Evolutionary conservation across 2,888 invertebrate species (phyloP).

Genomic region (Busseola fusca): DNA sequence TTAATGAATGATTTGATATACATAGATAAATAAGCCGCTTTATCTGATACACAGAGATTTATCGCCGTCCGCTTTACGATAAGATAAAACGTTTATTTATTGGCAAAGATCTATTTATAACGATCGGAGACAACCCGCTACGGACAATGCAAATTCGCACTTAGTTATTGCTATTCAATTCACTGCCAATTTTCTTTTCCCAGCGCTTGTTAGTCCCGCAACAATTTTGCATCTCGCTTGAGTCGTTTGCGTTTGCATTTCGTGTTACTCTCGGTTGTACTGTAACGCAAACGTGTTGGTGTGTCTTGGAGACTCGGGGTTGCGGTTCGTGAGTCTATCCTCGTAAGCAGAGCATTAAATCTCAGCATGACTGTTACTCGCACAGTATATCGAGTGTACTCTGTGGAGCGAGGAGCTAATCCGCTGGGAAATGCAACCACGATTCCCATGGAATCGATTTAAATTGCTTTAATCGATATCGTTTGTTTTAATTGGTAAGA

Average conservation of each 20-base stretch:
- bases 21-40: conserved; percentile 68
- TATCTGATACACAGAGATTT: conserved; percentile 76
- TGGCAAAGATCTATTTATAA: conserved; percentile 75
- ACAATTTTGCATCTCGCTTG: conserved; percentile 56
- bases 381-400: conserved; percentile 71
- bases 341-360: conserved; percentile 78
- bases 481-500: conserved; percentile 65
- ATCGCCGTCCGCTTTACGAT: conserved; percentile 74
- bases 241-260: conserved; percentile 57
- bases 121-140: conserved; percentile 71
- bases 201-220: conserved; percentile 67
- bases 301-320: conserved; percentile 57
- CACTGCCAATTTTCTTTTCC: conserved; percentile 71
- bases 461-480: conserved; percentile 70
- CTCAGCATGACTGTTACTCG: conserved; percentile 74
- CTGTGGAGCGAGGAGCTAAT: conserved; percentile 68
- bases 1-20: conserved; percentile 63
- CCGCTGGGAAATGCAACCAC: conserved; percentile 72
- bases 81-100: conserved; percentile 81
- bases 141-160: conserved; percentile 80
- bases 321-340: conserved; percentile 72
- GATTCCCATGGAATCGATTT: conserved; percentile 79
- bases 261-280: conserved; percentile 43
- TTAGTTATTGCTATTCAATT: conserved; percentile 73
- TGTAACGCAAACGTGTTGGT: conserved; percentile 58